phyloP scores from a whole-genome alignment of 2,113 vertebrate species.

The Phylloscopus whistleri region DNA sequence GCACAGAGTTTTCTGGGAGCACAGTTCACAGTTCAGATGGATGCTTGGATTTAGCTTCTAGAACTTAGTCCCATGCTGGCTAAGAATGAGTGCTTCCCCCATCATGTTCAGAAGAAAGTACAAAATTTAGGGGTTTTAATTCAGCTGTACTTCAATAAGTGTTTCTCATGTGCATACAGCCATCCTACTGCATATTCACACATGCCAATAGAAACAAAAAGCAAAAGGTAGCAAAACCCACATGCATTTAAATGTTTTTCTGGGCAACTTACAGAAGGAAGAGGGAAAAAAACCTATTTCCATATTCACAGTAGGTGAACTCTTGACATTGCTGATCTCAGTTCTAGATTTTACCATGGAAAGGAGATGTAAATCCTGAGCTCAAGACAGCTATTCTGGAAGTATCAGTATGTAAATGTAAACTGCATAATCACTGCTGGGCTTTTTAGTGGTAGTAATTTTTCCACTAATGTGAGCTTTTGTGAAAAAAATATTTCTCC shows the following conservation, averaged over 20 bases:
- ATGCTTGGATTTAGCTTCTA: background rate
- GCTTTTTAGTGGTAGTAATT: background rate
- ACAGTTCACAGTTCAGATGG: background rate
- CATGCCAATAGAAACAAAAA: background rate
- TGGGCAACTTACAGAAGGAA: background rate
- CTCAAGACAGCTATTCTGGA: background rate
- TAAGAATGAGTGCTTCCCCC: background rate
- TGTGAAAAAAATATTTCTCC: background rate
- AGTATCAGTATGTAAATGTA: background rate
- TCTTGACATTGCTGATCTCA: background rate
- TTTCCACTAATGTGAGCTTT: background rate
- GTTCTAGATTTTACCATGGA: background rate
- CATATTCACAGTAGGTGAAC: background rate
- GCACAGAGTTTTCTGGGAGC: background rate
- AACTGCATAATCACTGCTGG: background rate
- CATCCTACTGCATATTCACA: background rate
- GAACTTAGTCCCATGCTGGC: background rate
- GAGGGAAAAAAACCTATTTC: background rate
- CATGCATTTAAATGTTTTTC: background rate
- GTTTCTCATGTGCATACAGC: background rate
- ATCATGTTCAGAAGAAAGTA: background rate
- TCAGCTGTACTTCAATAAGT: background rate
- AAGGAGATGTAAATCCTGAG: background rate
- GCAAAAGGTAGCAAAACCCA: background rate
- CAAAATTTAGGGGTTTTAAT: background rate